Base-by-base conservation (phyloP, 1,140 invertebrate genomes). In the Apis laboriosa region DNA sequence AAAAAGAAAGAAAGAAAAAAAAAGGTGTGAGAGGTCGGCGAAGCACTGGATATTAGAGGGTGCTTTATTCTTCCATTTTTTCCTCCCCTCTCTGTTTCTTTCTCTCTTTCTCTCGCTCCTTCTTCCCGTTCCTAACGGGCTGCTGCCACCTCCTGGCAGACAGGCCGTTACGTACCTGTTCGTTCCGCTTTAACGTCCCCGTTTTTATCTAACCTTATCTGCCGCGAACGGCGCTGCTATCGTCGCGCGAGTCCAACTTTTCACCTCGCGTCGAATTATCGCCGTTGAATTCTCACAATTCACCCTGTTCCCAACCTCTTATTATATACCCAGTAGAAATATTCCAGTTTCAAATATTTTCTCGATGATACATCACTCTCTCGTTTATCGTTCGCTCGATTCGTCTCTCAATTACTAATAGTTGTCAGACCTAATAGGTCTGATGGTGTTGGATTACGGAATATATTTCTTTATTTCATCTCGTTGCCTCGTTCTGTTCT, bases 221-320 rank as follows among this genome's bases (percentile, higher is more conserved):
- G 71, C 13, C 61, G 55, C 67, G 60, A 56, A 60, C 49, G 28
- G 61, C 66, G 80, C 86, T 61, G 80, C 86, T 74, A 86, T 86
- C 85, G 84, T 80, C 55, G 55, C 77, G 84, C 83, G 71, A 43
- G 34, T 7, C 70, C 84, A 80, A 66, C 78, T 75, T 74, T 76
- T 76, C 61, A 21, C n/a, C n/a, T 13, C 49, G 61, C 56, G 83
- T 85, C 84, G 85, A 86, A 82, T 85, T 86, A 85, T 51, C 24
- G 43, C 56, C 43, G 64, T 70, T 61, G 73, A 84, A 84, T 67
- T 56, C 56, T 67, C 63, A 70, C 75, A 72, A 84, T 8, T 64
- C 51, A 53, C 15, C 55, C 13, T 55, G 13, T 12, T 15, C 53
- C 13, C 15, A 19, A 53, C 17, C 51, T 8, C 19, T 13, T 8